These are phyloP conservation scores for Panopea generosa DNA, from an alignment of 2,888 invertebrate species.

Conservation along the genomic window DNA sequence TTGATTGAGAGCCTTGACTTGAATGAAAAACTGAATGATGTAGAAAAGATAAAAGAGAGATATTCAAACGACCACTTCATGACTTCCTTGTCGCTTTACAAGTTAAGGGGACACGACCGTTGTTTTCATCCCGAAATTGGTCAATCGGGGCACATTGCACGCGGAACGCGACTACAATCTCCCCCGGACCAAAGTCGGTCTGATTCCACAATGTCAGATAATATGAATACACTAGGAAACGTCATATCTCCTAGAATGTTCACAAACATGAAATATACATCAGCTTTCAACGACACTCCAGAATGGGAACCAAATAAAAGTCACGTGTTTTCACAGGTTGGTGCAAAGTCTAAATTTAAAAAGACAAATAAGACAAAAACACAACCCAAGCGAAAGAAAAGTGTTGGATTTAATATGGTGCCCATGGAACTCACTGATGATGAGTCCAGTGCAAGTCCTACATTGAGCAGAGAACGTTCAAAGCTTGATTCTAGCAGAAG, in stretches of 20 bases:
- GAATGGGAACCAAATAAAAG: background rate
- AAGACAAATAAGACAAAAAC: conserved; percentile 4
- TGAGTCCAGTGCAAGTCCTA: background rate
- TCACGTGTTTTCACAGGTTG: too few relatives aligned
- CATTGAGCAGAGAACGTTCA: background rate
- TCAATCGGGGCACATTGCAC: conserved; percentile 41
- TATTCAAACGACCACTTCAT: conserved; percentile 59
- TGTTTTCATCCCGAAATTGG: conserved; percentile 44
- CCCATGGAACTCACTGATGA: conserved; percentile 38
- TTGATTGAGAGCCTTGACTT: conserved; percentile 60
- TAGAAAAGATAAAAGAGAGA: conserved; percentile 59
- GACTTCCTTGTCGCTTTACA: conserved; percentile 51
- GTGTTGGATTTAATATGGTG: conserved; percentile 50
- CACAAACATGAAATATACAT: background rate
- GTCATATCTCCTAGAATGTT: background rate
- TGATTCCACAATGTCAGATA: conserved; percentile 30
- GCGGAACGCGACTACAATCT: conserved; percentile 41
- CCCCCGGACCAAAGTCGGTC: conserved; percentile 8
- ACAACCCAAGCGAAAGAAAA: conserved; percentile 23
- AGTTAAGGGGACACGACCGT: conserved; percentile 57
- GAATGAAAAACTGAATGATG: conserved; percentile 53
- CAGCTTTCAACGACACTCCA: conserved; percentile 13
- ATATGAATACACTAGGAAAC: conserved; percentile 28
- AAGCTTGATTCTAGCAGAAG: background rate
- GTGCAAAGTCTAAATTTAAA: background rate